A percentile compares a stretch with the other conserved stretches of the same genome.
phyloP scores from a whole-genome alignment of 2,113 vertebrate species.

The Seriola dumerili region DNA sequence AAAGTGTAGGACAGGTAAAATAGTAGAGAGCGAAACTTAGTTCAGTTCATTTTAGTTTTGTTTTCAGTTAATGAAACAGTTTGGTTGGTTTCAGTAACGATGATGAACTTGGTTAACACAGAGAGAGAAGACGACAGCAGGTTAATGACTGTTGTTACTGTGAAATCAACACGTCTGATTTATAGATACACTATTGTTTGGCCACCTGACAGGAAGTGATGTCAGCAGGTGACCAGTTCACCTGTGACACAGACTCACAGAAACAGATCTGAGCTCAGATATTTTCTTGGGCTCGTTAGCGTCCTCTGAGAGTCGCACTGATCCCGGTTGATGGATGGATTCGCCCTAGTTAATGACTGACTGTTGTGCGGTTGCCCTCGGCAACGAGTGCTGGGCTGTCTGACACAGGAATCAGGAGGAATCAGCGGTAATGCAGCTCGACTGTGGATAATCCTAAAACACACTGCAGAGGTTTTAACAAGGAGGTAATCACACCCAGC shows the following conservation, averaged over 20 bases:
- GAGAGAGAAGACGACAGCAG: too few species aligned
- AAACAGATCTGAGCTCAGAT: not conserved
- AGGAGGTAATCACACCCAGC: conserved; percentile 65
- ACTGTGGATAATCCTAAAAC: conserved; percentile 46
- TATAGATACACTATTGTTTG: too few species aligned
- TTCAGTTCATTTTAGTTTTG: too few species aligned
- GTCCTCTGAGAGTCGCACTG: not conserved
- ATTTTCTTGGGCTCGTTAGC: not conserved
- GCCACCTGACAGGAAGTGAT: not conserved
- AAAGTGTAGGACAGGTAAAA: too few species aligned
- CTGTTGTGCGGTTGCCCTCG: conserved; percentile 46
- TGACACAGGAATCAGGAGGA: conserved; percentile 44
- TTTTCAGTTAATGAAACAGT: too few species aligned
- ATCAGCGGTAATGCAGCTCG: conserved; percentile 26
- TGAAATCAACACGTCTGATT: too few species aligned
- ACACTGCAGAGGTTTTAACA: conserved; percentile 52
- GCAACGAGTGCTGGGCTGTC: not conserved
- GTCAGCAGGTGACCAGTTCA: not conserved
- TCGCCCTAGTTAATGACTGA: not conserved
- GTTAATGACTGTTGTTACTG: too few species aligned
- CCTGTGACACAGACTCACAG: not conserved
- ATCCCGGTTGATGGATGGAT: not conserved
- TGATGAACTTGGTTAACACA: too few species aligned
- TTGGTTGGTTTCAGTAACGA: too few species aligned
- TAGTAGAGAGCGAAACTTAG: too few species aligned